A percentile compares a stretch with the other conserved stretches of the same genome.
Evolutionary conservation across 2,797 vertebrate genomes (phyloP).

Genomic region (Mormyrops boulengeri): DNA sequence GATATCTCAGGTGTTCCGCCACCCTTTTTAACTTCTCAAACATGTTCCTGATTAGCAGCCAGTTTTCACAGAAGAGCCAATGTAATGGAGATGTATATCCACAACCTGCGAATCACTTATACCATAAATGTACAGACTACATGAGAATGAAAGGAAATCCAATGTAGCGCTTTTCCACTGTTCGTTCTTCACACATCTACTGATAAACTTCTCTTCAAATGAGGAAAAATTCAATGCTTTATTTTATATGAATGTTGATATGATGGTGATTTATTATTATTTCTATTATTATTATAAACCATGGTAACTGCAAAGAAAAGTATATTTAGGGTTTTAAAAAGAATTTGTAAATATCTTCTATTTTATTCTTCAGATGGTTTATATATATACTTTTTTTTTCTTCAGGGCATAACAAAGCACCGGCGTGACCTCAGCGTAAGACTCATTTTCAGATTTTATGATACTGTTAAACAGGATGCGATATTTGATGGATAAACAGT

Average conservation of each 20-base stretch:
- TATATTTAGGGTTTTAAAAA: slow-evolving; percentile 61
- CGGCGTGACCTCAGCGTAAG: slow-evolving; percentile 54
- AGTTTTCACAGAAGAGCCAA: slow-evolving; percentile 58
- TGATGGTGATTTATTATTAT: slow-evolving; percentile 4
- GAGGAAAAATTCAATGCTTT: slow-evolving; percentile 41
- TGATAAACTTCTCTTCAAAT: slow-evolving; percentile 58
- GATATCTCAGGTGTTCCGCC: slow-evolving; percentile 66
- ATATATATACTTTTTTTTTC: slow-evolving; percentile 40
- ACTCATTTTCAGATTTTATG: slow-evolving; percentile 23
- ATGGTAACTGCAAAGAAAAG: slow-evolving; percentile 55
- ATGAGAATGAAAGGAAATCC: slow-evolving; percentile 59
- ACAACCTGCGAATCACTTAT: slow-evolving; percentile 75
- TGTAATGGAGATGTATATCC: slow-evolving; percentile 62
- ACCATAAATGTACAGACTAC: slow-evolving; percentile 62
- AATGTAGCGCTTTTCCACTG: slow-evolving; percentile 60
- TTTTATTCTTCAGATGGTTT: slow-evolving; percentile 52
- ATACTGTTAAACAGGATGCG: slow-evolving; percentile 17
- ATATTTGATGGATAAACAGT: background rate
- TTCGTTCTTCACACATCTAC: slow-evolving; percentile 62
- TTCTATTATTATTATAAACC: slow-evolving; percentile 42
- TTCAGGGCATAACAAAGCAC: slow-evolving; percentile 55
- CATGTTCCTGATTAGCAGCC: slow-evolving; percentile 56
- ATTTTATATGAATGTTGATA: slow-evolving; percentile 55
- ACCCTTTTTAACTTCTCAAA: background rate
- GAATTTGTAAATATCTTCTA: slow-evolving; percentile 60